Evolutionary conservation across 2,888 invertebrate genomes (phyloP), one percentile per base, ranked within the genome.

Genomic region (Drosophila pseudotalamancana): DNA sequence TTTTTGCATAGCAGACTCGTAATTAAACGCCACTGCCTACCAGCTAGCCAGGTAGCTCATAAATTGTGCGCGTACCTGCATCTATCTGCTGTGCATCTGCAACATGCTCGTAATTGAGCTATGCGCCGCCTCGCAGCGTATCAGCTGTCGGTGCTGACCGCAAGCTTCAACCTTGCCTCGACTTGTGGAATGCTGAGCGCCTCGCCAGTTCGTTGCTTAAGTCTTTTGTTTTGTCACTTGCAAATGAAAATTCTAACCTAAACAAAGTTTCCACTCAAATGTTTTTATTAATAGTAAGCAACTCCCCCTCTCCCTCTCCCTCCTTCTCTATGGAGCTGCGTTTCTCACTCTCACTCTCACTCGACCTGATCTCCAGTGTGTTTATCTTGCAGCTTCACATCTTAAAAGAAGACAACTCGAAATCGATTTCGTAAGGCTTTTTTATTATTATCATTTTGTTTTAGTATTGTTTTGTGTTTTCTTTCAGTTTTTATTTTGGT

Each of bases 371-470:
- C 66, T 54, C 31, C 6, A 42, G 49, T 53, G 61, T 69, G 77
- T 84, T 84, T 71, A 84, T 84, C 87, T 87, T 74, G 61, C 74
- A 77, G 73, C 71, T 80, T 55, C 49, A 51, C 63, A 65, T 71
- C 66, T 69, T 54, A 46, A 67, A 77, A 74, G 67, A 56, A 56
- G 59, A 51, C 53, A 35, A 46, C 42, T 45, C 16, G n/a, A 29
- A 31, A 34, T 18, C 45, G 54, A 75, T 76, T 66, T 83, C 73
- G 56, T 73, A 72, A 76, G 66, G 42, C 61, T 61, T 72, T 46
- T 61, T 50, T 51, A 42, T 59, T 50, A 39, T 55, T 46, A 35
- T 39, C 27, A 39, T 32, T 11, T 45, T 23, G 37, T 27, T 31
- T 32, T 32, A 18, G 45, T 42, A 6, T 21, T 39, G 9, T 23